Base-by-base conservation (phyloP, 1,140 invertebrate genomes). In the Drosophila willistoni region DNA sequence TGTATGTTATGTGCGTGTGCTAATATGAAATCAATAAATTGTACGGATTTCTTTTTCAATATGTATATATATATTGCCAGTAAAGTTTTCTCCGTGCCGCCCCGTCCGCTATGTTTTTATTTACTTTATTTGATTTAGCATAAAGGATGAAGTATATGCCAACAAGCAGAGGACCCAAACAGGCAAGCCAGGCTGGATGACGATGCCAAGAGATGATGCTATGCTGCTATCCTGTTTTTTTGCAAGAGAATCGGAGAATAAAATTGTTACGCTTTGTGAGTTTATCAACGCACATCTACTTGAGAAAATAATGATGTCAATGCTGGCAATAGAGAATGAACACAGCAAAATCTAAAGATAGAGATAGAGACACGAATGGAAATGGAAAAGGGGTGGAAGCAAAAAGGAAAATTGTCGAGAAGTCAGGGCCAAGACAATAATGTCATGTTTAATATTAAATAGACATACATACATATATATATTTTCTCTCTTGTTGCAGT, bases 1-100 rank as follows among this genome's bases (percentile, higher is more conserved):
- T 69, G 67, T 71, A 62, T 65, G 29, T 29, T 29, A 59, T 42
- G 47, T 29, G 22, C 69, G 57, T 76, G 56, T 70, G 62, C 79
- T 86, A 86, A 89, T 89, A 89, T 78, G 80, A 87, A 87, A 87
- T 87, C 84, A 80, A 87, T 87, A 87, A 87, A 87, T 84, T 76
- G 77, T 78, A 74, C 80, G 80, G 68, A 74, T 80, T 73, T 68
- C 64, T 69, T 56, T 83, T 84, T 83, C 44, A 51, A 51, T 51
- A 47, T 19, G 44, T 25, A 25, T 4, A 22, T 47, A 25, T 47
- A 51, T 89, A 83, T 80, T 83, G 75, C 67, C 80, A 66, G 44
- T 67, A 64, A 51, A 75, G 44, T 51, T 10, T 39, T 59, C 62
- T 56, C 62, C 64, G 36, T 44, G 47, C 36, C 55, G 47, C 36